A percentile compares a stretch with the other conserved stretches of the same genome.
These are phyloP conservation scores for Trichonephila clavata DNA, from an alignment of 1,140 invertebrate genomes.

Conservation along the genomic window DNA sequence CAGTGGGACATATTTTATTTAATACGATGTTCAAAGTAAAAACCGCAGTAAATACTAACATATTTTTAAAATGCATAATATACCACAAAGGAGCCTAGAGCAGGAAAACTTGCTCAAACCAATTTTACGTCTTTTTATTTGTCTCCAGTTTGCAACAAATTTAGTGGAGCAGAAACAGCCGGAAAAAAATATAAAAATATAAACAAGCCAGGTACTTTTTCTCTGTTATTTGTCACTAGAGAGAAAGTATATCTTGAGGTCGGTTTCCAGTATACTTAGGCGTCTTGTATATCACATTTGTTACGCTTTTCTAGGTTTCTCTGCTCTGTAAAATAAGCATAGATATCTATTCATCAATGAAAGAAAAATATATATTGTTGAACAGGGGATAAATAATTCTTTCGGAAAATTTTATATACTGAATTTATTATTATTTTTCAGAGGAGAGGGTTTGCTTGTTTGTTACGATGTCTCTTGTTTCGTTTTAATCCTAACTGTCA, in stretches of 20 bases:
- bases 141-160: conserved; percentile 37
- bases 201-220: conserved; percentile 4
- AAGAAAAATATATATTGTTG: not conserved
- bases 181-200: not conserved
- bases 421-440: too few species aligned
- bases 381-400: not conserved
- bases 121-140: conserved; percentile 12
- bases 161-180: not conserved
- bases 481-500: too few species aligned
- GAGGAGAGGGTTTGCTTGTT: not conserved
- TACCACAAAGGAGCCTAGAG: not conserved
- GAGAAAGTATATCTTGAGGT: not conserved
- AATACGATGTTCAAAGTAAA: not conserved
- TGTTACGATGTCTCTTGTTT: not conserved
- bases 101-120: not conserved
- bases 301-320: not conserved
- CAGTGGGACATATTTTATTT: too few species aligned
- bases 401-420: not conserved
- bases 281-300: conserved; percentile 8
- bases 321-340: not conserved
- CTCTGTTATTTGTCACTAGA: conserved; percentile 4
- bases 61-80: not conserved
- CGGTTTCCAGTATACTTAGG: not conserved
- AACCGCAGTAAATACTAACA: not conserved
- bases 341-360: conserved; percentile 8